phyloP scores from a whole-genome alignment of 2,113 vertebrate genomes.

The Tapirus terrestris region DNA sequence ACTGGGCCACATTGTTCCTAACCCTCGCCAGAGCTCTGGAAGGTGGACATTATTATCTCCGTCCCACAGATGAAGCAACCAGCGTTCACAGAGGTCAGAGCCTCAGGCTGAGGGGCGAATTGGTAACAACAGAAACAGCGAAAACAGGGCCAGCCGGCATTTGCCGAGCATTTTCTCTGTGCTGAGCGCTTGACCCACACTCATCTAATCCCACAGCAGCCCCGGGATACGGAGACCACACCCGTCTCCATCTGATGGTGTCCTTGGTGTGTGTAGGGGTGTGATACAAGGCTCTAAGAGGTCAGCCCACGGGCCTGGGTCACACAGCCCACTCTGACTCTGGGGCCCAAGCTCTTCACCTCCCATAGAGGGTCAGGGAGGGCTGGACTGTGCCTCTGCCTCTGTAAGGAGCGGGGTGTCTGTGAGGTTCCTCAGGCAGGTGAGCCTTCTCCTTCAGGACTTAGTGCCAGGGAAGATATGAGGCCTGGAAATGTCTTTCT shows the following conservation, averaged over 20 bases:
- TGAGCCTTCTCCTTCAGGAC: not conserved
- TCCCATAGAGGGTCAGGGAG: not conserved
- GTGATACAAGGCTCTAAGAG: not conserved
- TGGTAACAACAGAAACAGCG: not conserved
- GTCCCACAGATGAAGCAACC: not conserved
- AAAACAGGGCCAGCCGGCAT: not conserved
- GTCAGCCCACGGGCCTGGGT: not conserved
- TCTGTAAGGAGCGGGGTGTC: not conserved
- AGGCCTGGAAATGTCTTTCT: not conserved
- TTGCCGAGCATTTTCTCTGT: not conserved
- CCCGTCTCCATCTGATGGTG: not conserved
- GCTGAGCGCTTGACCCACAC: no score
- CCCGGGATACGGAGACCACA: fast-evolving
- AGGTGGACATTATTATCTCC: not conserved
- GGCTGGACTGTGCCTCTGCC: not conserved
- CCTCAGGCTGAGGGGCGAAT: not conserved
- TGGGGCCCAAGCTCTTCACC: not conserved
- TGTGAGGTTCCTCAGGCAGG: not conserved
- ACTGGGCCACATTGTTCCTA: not conserved
- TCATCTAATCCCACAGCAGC: not conserved
- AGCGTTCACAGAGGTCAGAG: not conserved
- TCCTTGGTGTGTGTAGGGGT: no score
- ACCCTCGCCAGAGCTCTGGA: not conserved
- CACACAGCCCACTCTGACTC: not conserved
- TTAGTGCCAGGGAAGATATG: not conserved